Base-by-base conservation (phyloP, 2,113 vertebrate genomes). In the Labeo rohita region DNA sequence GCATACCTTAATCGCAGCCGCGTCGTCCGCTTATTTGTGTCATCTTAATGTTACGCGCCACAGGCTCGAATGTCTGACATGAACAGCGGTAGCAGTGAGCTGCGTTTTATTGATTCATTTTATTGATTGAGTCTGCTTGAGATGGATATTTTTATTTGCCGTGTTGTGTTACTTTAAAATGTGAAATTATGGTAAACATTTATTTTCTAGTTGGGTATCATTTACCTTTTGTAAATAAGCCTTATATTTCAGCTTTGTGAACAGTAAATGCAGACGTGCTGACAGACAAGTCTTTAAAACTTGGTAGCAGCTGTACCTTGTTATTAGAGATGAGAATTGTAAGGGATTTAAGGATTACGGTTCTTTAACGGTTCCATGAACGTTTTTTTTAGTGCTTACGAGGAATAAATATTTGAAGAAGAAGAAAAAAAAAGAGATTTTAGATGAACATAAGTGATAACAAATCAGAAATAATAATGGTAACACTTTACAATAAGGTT, bases 21-120 rank as follows among this genome's bases (percentile, higher is more conserved):
- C 63, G 39, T 52, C 6, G 80, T 23, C 4, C 47, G 91, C 89
- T 92, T 91, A 91, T 93, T 36, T 84, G 91, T 93, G 91, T 94
- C 93, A 85, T 92, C 91, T 92, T 93, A 90, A 92, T 89, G 86
- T 87, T 76, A n/a, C 74, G 47, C 85, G 11, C 75, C 8, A 23
- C 79, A 6, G 79, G 5, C 63, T 82, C 47, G 9, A 52, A 54
- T 81, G 59, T 65, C 59, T 59, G 18, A 16, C 79, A 65, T 66
- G 79, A 81, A 18, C 72, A 54, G 72, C 54, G 28, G 39, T 47
- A 21, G 81, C 54, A 36, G 49, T 39, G 3, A 39, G 16, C 63
- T 68, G 15, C n/a, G 11, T 28, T 45, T 18, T 63, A 65, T 80
- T 61, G 52, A 80, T 80, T 45, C 43, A 39, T 52, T 82, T 52